Evolutionary conservation across 2,113 vertebrate genomes (phyloP).

Genomic region (Rostratula benghalensis): DNA sequence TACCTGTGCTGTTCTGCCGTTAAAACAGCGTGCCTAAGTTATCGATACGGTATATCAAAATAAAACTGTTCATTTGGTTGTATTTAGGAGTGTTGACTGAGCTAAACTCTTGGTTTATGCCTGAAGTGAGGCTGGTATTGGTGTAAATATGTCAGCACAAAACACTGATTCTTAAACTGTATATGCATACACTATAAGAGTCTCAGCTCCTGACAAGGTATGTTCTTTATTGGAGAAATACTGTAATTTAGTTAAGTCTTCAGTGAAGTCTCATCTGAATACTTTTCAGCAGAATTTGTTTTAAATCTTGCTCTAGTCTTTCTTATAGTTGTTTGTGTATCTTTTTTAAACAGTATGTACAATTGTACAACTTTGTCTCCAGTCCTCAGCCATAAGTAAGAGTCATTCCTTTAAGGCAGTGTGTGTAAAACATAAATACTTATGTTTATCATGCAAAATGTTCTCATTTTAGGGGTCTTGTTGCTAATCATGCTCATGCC

Average conservation of each 20-base stretch:
- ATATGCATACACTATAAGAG: background rate
- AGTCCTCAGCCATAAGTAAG: background rate
- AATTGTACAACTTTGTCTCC: background rate
- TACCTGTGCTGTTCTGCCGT: rapidly evolving
- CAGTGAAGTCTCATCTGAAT: background rate
- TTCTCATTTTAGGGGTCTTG: background rate
- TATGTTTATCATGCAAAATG: background rate
- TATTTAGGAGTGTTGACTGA: background rate
- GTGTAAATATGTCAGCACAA: background rate
- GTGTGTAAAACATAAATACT: background rate
- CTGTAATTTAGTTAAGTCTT: background rate
- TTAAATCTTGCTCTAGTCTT: background rate
- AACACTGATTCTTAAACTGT: background rate
- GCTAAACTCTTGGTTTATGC: background rate
- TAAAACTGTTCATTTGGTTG: background rate
- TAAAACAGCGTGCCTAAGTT: background rate
- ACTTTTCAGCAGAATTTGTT: background rate
- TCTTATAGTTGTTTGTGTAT: rapidly evolving
- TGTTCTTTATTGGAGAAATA: background rate
- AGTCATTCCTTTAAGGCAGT: background rate
- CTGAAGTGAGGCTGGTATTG: background rate
- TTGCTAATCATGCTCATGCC: background rate
- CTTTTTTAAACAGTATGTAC: background rate
- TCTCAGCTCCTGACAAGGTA: background rate
- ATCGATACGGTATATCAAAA: background rate